Evolutionary conservation across 2,888 invertebrate genomes (phyloP).

Genomic region (Chrysolina oricalcia): DNA sequence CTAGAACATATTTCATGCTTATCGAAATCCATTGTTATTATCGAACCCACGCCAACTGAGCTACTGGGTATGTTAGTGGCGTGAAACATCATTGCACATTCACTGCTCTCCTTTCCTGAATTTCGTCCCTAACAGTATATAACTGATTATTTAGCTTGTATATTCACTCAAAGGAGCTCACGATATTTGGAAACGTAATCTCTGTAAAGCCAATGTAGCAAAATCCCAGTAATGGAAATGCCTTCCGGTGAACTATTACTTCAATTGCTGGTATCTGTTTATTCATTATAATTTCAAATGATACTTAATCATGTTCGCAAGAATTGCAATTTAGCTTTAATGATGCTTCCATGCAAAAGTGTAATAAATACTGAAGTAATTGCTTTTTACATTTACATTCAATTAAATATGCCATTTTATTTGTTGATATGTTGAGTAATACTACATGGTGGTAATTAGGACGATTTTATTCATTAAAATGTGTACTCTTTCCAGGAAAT

Average conservation of each 20-base stretch:
- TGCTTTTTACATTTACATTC: constrained; percentile 32
- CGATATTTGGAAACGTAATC: background rate
- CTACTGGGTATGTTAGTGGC: too few relatives aligned
- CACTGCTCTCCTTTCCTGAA: too few relatives aligned
- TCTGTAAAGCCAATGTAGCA: background rate
- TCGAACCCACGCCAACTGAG: too few relatives aligned
- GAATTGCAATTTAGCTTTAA: constrained; percentile 32
- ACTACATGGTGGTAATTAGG: constrained; percentile 24
- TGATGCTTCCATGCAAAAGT: constrained; percentile 18
- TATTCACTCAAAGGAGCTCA: too few relatives aligned
- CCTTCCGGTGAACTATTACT: constrained; percentile 17
- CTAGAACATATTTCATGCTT: too few relatives aligned
- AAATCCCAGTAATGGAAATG: background rate
- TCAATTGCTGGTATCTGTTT: constrained; percentile 24
- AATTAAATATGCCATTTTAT: constrained; percentile 30
- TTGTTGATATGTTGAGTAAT: constrained; percentile 20
- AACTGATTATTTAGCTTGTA: too few relatives aligned
- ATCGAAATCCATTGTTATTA: too few relatives aligned
- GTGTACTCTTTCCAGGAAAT: constrained; percentile 7
- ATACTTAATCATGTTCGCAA: constrained; percentile 29
- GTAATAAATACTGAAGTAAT: constrained; percentile 32
- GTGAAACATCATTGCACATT: too few relatives aligned
- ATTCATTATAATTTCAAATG: constrained; percentile 26
- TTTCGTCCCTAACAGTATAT: too few relatives aligned
- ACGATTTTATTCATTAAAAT: constrained; percentile 11